Evolutionary conservation across 2,888 invertebrate species (phyloP).

Genomic region (Choristoneura rosaceana): DNA sequence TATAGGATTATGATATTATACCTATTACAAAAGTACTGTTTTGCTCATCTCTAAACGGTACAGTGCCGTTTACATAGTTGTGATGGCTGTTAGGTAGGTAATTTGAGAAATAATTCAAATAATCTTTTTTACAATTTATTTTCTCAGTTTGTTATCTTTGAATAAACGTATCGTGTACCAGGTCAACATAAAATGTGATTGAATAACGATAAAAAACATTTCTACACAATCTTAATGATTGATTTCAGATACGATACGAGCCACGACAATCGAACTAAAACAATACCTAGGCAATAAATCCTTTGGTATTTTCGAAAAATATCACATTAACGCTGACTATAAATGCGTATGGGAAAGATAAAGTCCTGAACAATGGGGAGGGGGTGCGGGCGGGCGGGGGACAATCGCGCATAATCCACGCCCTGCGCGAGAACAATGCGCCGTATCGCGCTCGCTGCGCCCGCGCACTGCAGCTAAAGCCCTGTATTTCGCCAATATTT

Average conservation of each 20-base stretch:
- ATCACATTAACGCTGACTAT: constrained; percentile 63
- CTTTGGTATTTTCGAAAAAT: constrained; percentile 55
- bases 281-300: constrained; percentile 40
- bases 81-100: too few relatives aligned
- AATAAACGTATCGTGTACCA: constrained; percentile 1
- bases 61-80: too few relatives aligned
- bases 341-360: constrained; percentile 65
- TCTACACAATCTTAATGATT: constrained; percentile 35
- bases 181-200: constrained; percentile 17
- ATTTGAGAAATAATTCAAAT: constrained; percentile 13
- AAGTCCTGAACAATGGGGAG: constrained; percentile 53
- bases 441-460: constrained; percentile 41
- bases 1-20: too few relatives aligned
- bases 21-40: too few relatives aligned
- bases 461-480: constrained; percentile 19
- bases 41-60: too few relatives aligned
- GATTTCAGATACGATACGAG: constrained; percentile 39
- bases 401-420: constrained; percentile 78
- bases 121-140: neutral
- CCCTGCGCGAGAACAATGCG: constrained; percentile 68
- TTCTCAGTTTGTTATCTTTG: too few relatives aligned
- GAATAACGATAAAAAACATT: constrained; percentile 32
- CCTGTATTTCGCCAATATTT: constrained; percentile 62
- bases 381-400: constrained; percentile 47
- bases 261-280: constrained; percentile 38